A percentile compares a stretch with the other conserved stretches of the same genome.
Evolutionary conservation across 92 coral and sea anemone species (phyloP).

Genomic region (Diadumene lineata): DNA sequence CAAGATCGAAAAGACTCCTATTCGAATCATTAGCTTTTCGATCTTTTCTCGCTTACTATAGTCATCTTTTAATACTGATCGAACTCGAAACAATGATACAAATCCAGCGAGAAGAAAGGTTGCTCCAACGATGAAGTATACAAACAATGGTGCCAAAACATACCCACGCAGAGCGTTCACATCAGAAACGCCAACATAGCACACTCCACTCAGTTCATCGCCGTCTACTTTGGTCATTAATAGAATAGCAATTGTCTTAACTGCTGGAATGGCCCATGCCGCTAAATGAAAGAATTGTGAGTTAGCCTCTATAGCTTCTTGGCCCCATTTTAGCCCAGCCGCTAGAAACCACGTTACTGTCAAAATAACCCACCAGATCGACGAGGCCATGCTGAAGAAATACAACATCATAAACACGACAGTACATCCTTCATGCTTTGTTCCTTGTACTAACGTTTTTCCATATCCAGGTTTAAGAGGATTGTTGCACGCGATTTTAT

Average conservation of each 20-base stretch:
- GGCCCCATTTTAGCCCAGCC: conserved; percentile 99
- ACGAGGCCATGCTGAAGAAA: conserved; percentile 98
- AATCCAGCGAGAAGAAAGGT: conserved; percentile 94
- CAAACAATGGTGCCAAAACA: conserved; percentile 89
- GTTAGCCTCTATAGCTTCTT: conserved; percentile 99
- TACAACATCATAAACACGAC: conserved; percentile 94
- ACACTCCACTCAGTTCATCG: conserved; percentile 95
- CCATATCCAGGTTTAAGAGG: conserved; percentile 42
- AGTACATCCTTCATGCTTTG: conserved; percentile 95
- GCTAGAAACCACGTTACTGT: conserved; percentile 98
- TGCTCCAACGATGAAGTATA: conserved; percentile 90
- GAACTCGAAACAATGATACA: conserved; percentile 88
- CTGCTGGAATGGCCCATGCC: conserved; percentile 99
- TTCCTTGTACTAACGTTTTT: conserved; percentile 88
- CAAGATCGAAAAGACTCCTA: conserved; percentile 95
- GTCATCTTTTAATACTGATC: conserved; percentile 92
- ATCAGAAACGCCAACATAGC: conserved; percentile 94
- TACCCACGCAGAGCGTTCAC: conserved; percentile 88
- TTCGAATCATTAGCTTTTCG: conserved; percentile 98
- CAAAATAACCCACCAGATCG: conserved; percentile 98
- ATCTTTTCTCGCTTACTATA: conserved; percentile 94
- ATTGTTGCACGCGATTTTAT: conserved; percentile 80
- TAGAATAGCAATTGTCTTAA: conserved; percentile 93
- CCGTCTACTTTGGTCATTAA: conserved; percentile 97
- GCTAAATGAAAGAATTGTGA: conserved; percentile 99